A percentile compares a stretch with the other conserved stretches of the same genome.
phyloP scores from a whole-genome alignment of 1,140 invertebrate species.

The Scaptomyza graminum region DNA sequence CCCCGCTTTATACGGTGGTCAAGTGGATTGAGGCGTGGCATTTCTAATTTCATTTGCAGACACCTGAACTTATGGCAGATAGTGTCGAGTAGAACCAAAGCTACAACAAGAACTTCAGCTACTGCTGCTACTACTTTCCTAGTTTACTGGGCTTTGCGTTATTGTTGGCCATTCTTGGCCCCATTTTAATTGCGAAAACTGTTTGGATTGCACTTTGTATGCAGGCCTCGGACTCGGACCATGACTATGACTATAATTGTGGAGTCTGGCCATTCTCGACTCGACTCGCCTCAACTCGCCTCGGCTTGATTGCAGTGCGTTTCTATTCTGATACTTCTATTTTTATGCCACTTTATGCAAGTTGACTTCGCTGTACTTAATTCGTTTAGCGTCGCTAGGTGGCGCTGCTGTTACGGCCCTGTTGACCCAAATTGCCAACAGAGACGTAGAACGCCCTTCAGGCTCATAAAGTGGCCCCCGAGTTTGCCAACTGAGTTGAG shows the following conservation, averaged over 20 bases:
- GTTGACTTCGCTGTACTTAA: slow-evolving; percentile 47
- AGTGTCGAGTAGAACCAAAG: background rate
- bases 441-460: slow-evolving; percentile 20
- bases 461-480: slow-evolving; percentile 36
- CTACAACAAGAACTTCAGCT: background rate
- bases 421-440: slow-evolving; percentile 69
- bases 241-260: too few species aligned
- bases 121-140: slow-evolving; percentile 14
- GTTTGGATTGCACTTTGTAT: slow-evolving; percentile 70
- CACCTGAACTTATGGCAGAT: slow-evolving; percentile 30
- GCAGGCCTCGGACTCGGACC: slow-evolving; percentile 36
- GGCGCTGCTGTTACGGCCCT: slow-evolving; percentile 53
- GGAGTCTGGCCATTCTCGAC: too few species aligned
- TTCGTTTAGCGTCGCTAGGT: slow-evolving; percentile 76
- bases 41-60: slow-evolving; percentile 76
- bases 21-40: slow-evolving; percentile 20
- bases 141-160: slow-evolving; percentile 49
- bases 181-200: slow-evolving; percentile 74
- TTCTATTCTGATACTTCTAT: slow-evolving; percentile 38
- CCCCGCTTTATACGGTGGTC: slow-evolving; percentile 32
- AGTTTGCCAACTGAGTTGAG: background rate
- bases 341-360: slow-evolving; percentile 56
- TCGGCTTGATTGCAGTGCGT: slow-evolving; percentile 21
- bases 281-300: background rate
- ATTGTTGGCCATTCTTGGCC: slow-evolving; percentile 59